Conservation (phyloP, 1,140 invertebrate genomes). For the Plutomurus gul region DNA sequence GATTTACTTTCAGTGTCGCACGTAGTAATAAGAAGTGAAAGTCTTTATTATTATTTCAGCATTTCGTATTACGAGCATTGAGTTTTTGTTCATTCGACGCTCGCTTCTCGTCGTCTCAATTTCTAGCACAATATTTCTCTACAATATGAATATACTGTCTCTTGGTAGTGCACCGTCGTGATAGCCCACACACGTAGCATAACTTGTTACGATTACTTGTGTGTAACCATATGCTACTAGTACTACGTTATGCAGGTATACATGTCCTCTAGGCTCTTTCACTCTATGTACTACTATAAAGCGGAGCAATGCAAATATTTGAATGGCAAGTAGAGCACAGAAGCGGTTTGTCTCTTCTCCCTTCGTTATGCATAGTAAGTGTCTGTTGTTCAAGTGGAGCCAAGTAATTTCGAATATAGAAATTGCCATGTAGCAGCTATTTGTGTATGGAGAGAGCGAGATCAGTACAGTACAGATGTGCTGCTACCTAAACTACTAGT, state of each 20-base stretch:
- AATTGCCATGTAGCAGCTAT: conserved; percentile 4
- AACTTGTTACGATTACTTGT: not conserved
- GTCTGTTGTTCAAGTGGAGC: not conserved
- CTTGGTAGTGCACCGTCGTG: no score
- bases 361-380: conserved; percentile 17
- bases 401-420: not conserved
- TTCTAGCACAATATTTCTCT: no score
- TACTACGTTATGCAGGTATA: not conserved
- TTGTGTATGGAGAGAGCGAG: not conserved
- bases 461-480: no score
- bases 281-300: not conserved
- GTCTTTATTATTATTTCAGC: no score
- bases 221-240: not conserved
- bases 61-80: no score
- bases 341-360: no score
- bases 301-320: conserved; percentile 13
- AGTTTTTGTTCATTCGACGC: no score
- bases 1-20: no score
- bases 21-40: no score
- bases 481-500: not conserved
- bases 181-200: not conserved
- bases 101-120: no score
- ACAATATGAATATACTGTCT: no score
- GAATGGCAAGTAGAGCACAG: conserved; percentile 21
- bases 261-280: no score